Conservation (phyloP, 2,113 vertebrate species). For the Oenanthe melanoleuca region DNA sequence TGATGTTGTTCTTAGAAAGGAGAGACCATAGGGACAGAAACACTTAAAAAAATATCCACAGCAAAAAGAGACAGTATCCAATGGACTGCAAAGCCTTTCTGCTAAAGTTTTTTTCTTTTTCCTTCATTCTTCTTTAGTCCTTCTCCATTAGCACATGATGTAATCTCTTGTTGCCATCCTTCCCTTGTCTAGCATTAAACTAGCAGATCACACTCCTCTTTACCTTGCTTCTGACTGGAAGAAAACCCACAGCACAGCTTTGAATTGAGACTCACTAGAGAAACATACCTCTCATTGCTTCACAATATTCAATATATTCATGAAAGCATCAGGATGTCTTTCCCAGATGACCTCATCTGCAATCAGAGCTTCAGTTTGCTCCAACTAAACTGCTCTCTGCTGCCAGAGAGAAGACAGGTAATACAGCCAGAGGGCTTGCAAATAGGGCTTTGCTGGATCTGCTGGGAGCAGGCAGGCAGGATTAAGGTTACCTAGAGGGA, state of each 20-base stretch:
- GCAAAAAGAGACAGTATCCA: neutral
- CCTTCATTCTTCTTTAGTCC: neutral
- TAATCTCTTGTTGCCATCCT: neutral
- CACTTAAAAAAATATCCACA: neutral
- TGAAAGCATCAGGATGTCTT: neutral
- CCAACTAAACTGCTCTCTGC: neutral
- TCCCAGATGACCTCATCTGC: neutral
- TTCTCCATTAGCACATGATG: neutral
- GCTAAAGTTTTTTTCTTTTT: neutral
- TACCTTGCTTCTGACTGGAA: neutral
- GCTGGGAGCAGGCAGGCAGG: neutral
- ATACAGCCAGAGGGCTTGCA: neutral
- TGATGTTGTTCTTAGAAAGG: conserved; percentile 45
- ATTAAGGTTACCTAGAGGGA: neutral
- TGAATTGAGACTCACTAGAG: neutral
- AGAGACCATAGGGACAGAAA: conserved; percentile 14
- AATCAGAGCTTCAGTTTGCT: neutral
- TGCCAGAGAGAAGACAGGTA: neutral
- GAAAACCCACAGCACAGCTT: neutral
- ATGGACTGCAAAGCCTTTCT: neutral
- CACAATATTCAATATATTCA: neutral
- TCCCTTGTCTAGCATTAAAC: neutral
- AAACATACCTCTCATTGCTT: neutral
- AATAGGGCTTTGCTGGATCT: neutral
- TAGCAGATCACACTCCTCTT: neutral